phyloP scores from a whole-genome alignment of 2,797 vertebrate genomes.

The Lagocephalus sceleratus region DNA sequence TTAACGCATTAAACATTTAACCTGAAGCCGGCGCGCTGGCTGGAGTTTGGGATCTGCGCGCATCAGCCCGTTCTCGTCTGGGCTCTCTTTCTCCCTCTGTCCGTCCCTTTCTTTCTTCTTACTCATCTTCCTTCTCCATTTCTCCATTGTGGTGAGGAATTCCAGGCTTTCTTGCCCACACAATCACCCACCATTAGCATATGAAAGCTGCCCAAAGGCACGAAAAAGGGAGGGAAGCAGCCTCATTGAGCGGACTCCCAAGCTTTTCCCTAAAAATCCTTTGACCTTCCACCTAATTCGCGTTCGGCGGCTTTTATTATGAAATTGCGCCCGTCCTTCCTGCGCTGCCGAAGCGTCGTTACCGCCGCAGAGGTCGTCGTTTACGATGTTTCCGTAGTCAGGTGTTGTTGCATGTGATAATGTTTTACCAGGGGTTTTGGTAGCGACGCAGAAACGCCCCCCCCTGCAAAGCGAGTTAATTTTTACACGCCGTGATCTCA shows the following conservation, averaged over 20 bases:
- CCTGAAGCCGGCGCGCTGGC: too few species aligned
- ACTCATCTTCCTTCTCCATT: slow-evolving; percentile 49
- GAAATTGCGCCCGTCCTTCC: neutral
- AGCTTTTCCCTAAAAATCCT: neutral
- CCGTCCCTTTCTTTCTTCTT: slow-evolving; percentile 40
- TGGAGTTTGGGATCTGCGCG: slow-evolving; percentile 34
- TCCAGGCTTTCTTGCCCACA: slow-evolving; percentile 66
- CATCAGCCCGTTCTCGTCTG: slow-evolving; percentile 33
- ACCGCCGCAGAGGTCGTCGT: neutral
- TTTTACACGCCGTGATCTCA: too few species aligned
- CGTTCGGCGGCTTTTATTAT: neutral
- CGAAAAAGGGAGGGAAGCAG: slow-evolving; percentile 44
- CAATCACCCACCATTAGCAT: slow-evolving; percentile 71
- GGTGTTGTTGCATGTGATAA: too few species aligned
- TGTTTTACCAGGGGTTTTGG: too few species aligned
- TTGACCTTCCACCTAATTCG: neutral
- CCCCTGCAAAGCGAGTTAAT: too few species aligned
- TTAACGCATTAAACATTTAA: too few species aligned
- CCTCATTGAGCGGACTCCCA: neutral
- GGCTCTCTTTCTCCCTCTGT: slow-evolving; percentile 33
- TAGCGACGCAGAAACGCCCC: too few species aligned
- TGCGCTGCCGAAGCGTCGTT: neutral
- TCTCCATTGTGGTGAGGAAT: slow-evolving; percentile 69
- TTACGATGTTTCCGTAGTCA: neutral
- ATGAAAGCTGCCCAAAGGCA: slow-evolving; percentile 67